Evolutionary conservation across 2,797 vertebrate genomes (phyloP), one percentile per base, ranked within the genome.

Genomic region (Micropoecilia bifurca): DNA sequence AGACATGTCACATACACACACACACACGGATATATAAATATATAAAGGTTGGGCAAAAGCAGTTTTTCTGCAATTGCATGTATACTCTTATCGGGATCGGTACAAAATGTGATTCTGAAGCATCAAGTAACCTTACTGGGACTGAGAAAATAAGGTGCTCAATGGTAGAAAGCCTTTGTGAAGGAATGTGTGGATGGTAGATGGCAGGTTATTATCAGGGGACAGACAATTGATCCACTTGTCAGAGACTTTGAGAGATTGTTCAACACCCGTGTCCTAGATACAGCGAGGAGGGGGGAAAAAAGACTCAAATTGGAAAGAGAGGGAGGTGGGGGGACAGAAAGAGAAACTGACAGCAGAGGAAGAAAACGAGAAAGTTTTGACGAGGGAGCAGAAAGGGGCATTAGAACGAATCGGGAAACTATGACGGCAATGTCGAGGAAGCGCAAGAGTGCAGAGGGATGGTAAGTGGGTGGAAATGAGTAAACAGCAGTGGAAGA

Each of bases 141-240:
- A 82, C 77, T 80, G 33, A 76, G 85, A 80, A 90, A 85, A 91
- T 77, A 80, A 85, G 84, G 81, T 79, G 79, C 76, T 87, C 55
- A 57, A 81, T 48, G 47, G 73, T 28, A 77, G 87, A 81, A 79
- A 68, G 79, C 10, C 73, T 53, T 77, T 4, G 10, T 72, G 81
- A 71, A 72, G 79, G 77, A 89, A 85, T 80, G 88, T 83, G 83
- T 87, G 90, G 91, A 91, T 85, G 79, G 82, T 72, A 80, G 82
- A 85, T 75, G 81, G 84, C 74, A 50, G 82, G 84, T 89, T 87
- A 90, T 91, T 91, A 92, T 91, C 91, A 90, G 83, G 89, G 85
- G 89, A 90, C 83, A 69, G 82, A 88, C 83, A 57, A 94, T 89
- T 94, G 92, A 95, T 93, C 89, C 89, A 83, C 87, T 90, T 91